Conservation (phyloP, 53 echinoderm and acorn worm genomes). For the Holothuria leucospilota region DNA sequence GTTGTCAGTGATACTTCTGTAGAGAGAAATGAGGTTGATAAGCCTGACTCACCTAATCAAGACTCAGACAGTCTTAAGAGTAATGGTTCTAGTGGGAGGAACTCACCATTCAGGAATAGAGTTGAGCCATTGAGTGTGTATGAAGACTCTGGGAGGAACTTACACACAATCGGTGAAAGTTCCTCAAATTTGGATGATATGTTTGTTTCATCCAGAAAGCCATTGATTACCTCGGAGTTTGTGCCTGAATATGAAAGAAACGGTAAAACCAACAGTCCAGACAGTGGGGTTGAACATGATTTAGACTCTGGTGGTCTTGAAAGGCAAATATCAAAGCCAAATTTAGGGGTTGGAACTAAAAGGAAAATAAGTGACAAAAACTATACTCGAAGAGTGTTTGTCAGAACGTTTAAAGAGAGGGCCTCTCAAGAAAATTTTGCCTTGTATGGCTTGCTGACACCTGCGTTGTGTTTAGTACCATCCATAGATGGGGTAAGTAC, state of each 20-base stretch:
- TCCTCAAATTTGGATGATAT: conserved; percentile 15
- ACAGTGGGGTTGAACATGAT: conserved; percentile 65
- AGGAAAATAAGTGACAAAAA: conserved; percentile 30
- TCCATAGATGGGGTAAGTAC: conserved; percentile 94
- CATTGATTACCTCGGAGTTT: conserved; percentile 22
- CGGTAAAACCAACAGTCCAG: conserved; percentile 61
- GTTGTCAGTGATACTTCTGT: background rate
- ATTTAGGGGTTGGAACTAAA: conserved; percentile 26
- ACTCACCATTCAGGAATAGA: conserved; percentile 51
- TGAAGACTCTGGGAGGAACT: background rate
- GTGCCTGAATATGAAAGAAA: conserved; percentile 25
- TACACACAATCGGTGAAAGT: background rate
- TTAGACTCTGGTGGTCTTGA: conserved; percentile 19
- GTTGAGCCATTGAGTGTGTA: conserved; percentile 51
- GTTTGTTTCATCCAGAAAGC: conserved; percentile 45
- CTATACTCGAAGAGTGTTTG: conserved; percentile 49
- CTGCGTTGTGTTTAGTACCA: conserved; percentile 91
- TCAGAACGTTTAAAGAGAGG: conserved; percentile 82
- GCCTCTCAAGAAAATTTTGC: conserved; percentile 95
- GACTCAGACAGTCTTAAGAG: conserved; percentile 18
- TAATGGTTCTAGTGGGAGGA: conserved; percentile 5
- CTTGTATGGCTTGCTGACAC: conserved; percentile 90
- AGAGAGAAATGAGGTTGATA: background rate
- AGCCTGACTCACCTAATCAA: conserved; percentile 32
- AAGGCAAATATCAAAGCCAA: conserved; percentile 7